phyloP scores from a whole-genome alignment of 2,113 vertebrate species.

The Silurus meridionalis region DNA sequence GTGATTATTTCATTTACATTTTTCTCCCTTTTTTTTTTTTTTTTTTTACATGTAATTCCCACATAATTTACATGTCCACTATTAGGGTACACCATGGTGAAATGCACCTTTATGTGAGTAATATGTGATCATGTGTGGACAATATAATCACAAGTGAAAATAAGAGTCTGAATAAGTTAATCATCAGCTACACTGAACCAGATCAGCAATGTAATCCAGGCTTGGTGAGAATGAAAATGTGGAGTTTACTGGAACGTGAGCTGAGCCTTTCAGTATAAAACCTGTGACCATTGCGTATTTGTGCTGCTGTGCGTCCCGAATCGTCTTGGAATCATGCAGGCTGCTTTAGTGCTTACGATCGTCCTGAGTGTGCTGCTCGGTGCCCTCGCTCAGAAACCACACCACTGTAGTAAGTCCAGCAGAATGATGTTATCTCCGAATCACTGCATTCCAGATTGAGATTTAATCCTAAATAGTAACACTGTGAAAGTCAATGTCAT shows the following conservation, averaged over 20 bases:
- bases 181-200: background rate
- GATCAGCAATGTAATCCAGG: background rate
- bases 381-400: slow-evolving; percentile 39
- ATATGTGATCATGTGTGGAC: background rate
- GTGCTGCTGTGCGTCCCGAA: background rate
- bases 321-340: slow-evolving; percentile 39
- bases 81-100: background rate
- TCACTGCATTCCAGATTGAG: background rate
- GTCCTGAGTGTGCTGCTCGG: slow-evolving; percentile 31
- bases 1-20: background rate
- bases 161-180: slow-evolving; percentile 9
- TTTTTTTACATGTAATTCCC: too few relatives aligned
- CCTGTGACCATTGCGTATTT: background rate
- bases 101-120: background rate
- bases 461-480: background rate
- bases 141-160: background rate
- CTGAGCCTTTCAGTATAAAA: slow-evolving; percentile 8
- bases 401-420: slow-evolving; percentile 55
- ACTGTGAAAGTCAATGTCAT: background rate
- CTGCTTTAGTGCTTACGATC: slow-evolving; percentile 29
- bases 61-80: background rate
- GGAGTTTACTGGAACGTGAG: background rate
- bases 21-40: too few relatives aligned
- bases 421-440: background rate
- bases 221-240: slow-evolving; percentile 1